Evolutionary conservation across 2,797 vertebrate genomes (phyloP).

Genomic region (Phoebastria nigripes): DNA sequence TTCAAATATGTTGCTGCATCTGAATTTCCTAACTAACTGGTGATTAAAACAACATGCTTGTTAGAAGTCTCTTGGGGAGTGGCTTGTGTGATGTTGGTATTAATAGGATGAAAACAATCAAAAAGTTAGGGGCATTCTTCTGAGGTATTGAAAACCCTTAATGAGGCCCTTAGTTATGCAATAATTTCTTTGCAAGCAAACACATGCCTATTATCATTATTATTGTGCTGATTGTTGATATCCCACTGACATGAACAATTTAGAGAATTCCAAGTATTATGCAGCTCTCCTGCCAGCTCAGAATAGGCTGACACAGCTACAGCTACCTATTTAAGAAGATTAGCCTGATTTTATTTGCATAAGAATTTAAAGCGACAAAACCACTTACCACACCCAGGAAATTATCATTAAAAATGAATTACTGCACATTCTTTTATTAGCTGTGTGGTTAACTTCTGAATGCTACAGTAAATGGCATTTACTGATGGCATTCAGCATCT

Average conservation of each 20-base stretch:
- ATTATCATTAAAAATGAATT: constrained; percentile 65
- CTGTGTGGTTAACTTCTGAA: neutral
- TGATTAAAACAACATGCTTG: constrained; percentile 10
- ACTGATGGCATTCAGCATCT: neutral
- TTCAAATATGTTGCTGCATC: constrained; percentile 15
- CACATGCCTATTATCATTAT: constrained; percentile 20
- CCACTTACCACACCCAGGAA: constrained; percentile 65
- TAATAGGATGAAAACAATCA: constrained; percentile 50
- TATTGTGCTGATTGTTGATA: constrained; percentile 53
- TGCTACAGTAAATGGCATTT: neutral
- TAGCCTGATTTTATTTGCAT: constrained; percentile 86
- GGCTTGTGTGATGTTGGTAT: constrained; percentile 33
- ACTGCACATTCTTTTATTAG: constrained; percentile 55
- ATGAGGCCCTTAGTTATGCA: constrained; percentile 56
- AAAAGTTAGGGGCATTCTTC: constrained; percentile 37
- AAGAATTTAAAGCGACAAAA: constrained; percentile 86
- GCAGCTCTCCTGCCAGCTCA: constrained; percentile 78
- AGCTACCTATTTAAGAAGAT: constrained; percentile 88
- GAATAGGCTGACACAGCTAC: constrained; percentile 66
- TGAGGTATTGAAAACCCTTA: constrained; percentile 42
- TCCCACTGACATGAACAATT: constrained; percentile 82
- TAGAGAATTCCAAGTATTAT: constrained; percentile 86
- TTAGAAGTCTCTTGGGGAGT: neutral
- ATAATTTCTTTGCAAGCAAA: constrained; percentile 54
- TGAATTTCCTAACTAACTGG: neutral